These are phyloP conservation scores for Epizoanthus rinbou DNA, from an alignment of 92 coral and sea anemone genomes.

Conservation along the genomic window DNA sequence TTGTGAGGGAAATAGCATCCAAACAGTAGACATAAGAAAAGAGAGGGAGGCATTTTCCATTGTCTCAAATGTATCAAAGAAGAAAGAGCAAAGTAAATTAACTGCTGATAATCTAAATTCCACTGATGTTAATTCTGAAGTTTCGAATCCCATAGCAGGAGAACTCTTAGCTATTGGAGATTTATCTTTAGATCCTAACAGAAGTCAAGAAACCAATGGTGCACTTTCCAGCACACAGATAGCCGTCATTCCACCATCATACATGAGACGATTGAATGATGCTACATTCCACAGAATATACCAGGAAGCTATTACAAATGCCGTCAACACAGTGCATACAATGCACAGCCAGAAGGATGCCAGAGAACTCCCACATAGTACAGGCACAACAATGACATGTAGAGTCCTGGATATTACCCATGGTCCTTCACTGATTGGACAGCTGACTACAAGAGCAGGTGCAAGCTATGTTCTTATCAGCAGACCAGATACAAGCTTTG, in stretches of 20 bases:
- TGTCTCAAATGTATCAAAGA: not conserved
- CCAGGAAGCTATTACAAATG: slow-evolving; percentile 52
- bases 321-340: slow-evolving; percentile 42
- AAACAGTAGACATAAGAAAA: not conserved
- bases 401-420: slow-evolving; percentile 37
- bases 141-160: not conserved
- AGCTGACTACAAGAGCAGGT: slow-evolving; percentile 60
- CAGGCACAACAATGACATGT: too few species aligned
- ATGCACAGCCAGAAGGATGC: not conserved
- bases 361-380: not conserved
- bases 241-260: slow-evolving; percentile 70
- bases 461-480: slow-evolving; percentile 58
- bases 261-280: slow-evolving; percentile 82
- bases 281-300: slow-evolving; percentile 46
- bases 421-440: slow-evolving; percentile 68
- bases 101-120: not conserved
- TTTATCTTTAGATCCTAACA: slow-evolving; percentile 4
- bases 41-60: not conserved
- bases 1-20: not conserved
- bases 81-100: not conserved
- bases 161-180: not conserved
- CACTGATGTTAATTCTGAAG: not conserved
- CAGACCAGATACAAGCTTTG: slow-evolving; percentile 50
- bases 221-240: not conserved
- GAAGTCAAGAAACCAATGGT: not conserved